Conservation (phyloP, 2,888 invertebrate species). For the Ochropleura plecta region DNA sequence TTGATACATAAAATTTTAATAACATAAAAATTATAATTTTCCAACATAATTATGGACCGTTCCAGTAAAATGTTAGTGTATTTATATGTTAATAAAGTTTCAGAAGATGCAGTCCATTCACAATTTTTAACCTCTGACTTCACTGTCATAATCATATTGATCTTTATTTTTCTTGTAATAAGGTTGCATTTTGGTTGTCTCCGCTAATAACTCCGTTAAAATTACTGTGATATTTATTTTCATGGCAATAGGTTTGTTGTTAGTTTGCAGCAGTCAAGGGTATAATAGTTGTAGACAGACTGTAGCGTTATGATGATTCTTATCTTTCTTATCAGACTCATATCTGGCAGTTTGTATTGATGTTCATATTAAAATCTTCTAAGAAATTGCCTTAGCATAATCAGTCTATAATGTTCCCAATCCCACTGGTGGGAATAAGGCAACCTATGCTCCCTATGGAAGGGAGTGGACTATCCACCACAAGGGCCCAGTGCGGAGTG, state of each 20-base stretch:
- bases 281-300: background rate
- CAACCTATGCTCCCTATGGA: background rate
- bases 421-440: background rate
- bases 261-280: background rate
- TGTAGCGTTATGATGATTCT: slow-evolving; percentile 46
- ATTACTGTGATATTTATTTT: background rate
- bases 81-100: slow-evolving; percentile 59
- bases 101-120: slow-evolving; percentile 20
- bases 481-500: accelerated
- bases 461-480: background rate
- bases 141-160: background rate
- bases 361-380: slow-evolving; percentile 47
- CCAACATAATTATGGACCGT: slow-evolving; percentile 58
- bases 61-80: slow-evolving; percentile 51
- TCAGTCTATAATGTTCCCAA: background rate
- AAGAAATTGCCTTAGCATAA: slow-evolving; percentile 36
- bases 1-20: slow-evolving; percentile 53
- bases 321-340: slow-evolving; percentile 54
- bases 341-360: slow-evolving; percentile 44
- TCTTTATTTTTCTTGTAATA: background rate
- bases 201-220: background rate
- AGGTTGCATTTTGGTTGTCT: background rate
- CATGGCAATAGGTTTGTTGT: background rate
- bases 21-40: slow-evolving; percentile 60
- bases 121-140: background rate